Evolutionary conservation across 2,888 invertebrate species (phyloP), one percentile per base, ranked within the genome.

Genomic region (Tenthredo distinguenda): DNA sequence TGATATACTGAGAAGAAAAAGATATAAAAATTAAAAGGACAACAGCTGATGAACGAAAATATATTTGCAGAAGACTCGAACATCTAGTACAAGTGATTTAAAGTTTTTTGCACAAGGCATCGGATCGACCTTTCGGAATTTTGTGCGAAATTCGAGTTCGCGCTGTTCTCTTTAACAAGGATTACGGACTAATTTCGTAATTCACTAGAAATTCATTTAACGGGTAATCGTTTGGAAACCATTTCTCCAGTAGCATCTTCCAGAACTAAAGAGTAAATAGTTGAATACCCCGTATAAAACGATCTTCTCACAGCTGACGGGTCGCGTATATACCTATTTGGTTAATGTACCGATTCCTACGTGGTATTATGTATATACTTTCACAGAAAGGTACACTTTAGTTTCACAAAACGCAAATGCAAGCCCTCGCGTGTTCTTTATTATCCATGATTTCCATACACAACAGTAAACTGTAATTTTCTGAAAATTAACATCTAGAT

Each of bases 381-480:
- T 7, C 6, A 21, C 62, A 62, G 21, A 62, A 62, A 68, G 26
- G 18, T 34, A 34, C 6, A 68, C 7, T 71, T 18, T 71, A 71
- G 37, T 71, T 34, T n/a, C 31, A 37, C 31, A 71, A 71, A 37
- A 71, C 31, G 37, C 71, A 71, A 37, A 71, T 71, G 71, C 34
- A 71, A 71, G 37, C 6, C 34, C 71, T 71, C 71, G 71, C 37
- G 34, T 71, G 18, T 18, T 37, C 71, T 71, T 71, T 71, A 71
- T 71, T 71, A 71, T 71, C 18, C 71, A 71, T 37, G 6, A 71
- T 71, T 71, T 71, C 34, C 34, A 34, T 34, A 71, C n/a, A 71
- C 15, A 31, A 37, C 71, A 26, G 26, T 62, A 62, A 62, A 62
- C 26, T 62, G 21, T 62, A 26, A 62, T 62, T 62, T 37, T 34